These are phyloP conservation scores for Sylvilagus floridanus DNA, from an alignment of 2,797 vertebrate genomes.

Conservation along the genomic window DNA sequence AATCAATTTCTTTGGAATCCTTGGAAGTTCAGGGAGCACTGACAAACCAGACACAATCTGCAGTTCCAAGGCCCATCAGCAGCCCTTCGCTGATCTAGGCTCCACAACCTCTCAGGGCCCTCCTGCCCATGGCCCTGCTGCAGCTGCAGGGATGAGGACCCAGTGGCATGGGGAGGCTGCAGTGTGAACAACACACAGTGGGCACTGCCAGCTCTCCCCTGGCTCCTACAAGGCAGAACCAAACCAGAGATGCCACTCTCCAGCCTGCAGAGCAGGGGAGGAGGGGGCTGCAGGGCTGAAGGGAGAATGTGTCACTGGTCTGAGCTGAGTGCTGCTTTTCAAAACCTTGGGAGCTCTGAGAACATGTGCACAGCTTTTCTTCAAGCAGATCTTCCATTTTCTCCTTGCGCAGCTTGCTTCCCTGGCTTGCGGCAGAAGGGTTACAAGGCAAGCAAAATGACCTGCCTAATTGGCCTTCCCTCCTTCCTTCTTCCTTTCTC, in stretches of 20 bases:
- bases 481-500: background rate
- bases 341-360: background rate
- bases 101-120: background rate
- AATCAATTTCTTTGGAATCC: background rate
- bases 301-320: background rate
- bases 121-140: background rate
- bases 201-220: conserved; percentile 51
- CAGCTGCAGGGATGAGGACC: conserved; percentile 24
- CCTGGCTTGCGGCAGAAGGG: background rate
- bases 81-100: background rate
- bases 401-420: background rate
- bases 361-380: background rate
- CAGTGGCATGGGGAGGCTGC: conserved; percentile 28
- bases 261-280: conserved; percentile 22
- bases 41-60: background rate
- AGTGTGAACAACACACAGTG: conserved; percentile 48
- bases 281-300: background rate
- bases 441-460: background rate
- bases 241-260: conserved; percentile 20
- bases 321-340: background rate
- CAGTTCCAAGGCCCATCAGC: background rate
- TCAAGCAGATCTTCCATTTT: background rate
- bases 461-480: background rate
- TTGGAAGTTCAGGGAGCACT: background rate
- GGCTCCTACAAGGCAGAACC: conserved; percentile 72